A percentile compares a stretch with the other conserved stretches of the same genome.
These are phyloP conservation scores for Drosophila subpulchrella DNA, from an alignment of 1,140 invertebrate genomes.

Conservation along the genomic window DNA sequence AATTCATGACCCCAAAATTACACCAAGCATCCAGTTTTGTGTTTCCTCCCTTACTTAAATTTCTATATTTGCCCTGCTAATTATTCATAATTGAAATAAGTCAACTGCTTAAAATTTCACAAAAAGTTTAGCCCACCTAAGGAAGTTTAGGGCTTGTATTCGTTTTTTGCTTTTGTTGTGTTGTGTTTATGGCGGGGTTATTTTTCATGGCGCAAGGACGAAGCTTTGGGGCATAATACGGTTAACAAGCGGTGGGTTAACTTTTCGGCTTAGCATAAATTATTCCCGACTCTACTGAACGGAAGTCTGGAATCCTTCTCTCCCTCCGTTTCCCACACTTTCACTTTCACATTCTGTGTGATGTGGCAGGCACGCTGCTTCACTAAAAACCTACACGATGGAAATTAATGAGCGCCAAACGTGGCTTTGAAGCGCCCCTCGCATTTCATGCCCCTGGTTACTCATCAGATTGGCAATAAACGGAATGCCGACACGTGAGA, in stretches of 20 bases:
- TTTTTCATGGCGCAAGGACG: conserved; percentile 31
- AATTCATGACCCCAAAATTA: conserved; percentile 12
- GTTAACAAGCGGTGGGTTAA: conserved; percentile 64
- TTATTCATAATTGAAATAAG: conserved; percentile 67
- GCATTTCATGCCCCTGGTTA: background rate
- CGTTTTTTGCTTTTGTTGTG: background rate
- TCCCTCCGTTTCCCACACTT: no score
- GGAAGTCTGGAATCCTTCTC: conserved; percentile 10
- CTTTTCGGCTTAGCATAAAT: conserved; percentile 77
- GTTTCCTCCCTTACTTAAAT: conserved; percentile 3
- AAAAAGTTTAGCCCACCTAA: conserved; percentile 35
- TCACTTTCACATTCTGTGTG: background rate
- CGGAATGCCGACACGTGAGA: conserved; percentile 68
- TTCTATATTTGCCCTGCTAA: conserved; percentile 34
- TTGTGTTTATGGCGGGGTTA: conserved; percentile 16
- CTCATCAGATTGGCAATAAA: conserved; percentile 68
- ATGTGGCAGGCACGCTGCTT: conserved; percentile 59
- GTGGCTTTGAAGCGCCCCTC: conserved; percentile 33
- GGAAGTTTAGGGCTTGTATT: conserved; percentile 16
- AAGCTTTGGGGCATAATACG: conserved; percentile 53
- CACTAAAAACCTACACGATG: conserved; percentile 78
- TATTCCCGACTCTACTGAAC: conserved; percentile 40
- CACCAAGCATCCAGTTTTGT: background rate
- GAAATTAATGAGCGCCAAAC: conserved; percentile 74
- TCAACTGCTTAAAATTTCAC: conserved; percentile 51